Conservation (phyloP, 2,888 invertebrate genomes). For the Platycnemis pennipes region DNA sequence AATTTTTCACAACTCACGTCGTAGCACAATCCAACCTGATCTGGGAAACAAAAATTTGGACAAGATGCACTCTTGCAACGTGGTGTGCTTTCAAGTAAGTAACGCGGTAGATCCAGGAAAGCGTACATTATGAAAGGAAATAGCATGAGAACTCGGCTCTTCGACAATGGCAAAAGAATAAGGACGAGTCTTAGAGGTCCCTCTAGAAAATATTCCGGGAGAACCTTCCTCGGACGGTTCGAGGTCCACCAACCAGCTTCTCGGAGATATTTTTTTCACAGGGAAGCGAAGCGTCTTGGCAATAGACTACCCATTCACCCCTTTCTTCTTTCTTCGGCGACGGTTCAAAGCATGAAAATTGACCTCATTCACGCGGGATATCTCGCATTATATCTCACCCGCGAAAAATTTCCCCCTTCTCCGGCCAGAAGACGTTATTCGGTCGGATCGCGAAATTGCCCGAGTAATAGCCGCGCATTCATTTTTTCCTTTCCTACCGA, state of each 20-base stretch:
- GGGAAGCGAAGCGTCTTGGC: too few species aligned
- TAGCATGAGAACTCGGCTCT: too few species aligned
- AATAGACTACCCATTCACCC: too few species aligned
- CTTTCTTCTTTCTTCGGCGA: not conserved
- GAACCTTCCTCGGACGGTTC: not conserved
- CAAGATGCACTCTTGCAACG: not conserved
- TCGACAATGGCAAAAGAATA: too few species aligned
- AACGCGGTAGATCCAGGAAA: too few species aligned
- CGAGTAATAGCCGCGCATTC: not conserved
- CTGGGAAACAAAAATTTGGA: not conserved
- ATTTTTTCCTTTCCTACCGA: not conserved
- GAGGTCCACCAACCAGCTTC: too few species aligned
- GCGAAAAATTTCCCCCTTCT: not conserved
- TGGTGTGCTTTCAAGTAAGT: too few species aligned
- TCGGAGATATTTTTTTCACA: too few species aligned
- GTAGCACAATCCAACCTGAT: too few species aligned
- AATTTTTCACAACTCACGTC: too few species aligned
- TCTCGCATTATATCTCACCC: not conserved
- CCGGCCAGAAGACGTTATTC: not conserved
- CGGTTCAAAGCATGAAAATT: not conserved
- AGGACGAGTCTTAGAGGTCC: too few species aligned
- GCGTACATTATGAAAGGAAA: too few species aligned
- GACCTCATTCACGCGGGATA: not conserved
- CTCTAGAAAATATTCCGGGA: not conserved
- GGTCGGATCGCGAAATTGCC: not conserved